phyloP scores from a whole-genome alignment of 1,140 invertebrate genomes.

The Lucilia sericata region DNA sequence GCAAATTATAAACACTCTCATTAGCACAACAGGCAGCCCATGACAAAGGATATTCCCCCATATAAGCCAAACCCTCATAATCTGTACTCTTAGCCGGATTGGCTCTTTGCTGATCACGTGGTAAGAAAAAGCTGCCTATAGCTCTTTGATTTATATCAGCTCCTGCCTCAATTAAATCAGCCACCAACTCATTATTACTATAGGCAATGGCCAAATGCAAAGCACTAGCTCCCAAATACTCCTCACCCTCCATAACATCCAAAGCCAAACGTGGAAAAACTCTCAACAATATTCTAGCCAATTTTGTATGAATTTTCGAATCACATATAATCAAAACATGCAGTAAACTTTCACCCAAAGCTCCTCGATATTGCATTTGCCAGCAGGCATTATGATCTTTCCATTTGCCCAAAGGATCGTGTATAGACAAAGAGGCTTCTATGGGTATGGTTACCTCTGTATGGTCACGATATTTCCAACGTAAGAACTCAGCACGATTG shows the following conservation, averaged over 20 bases:
- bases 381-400: conserved; percentile 93
- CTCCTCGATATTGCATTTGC: conserved; percentile 96
- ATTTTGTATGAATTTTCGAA: conserved; percentile 76
- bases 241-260: conserved; percentile 96
- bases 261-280: conserved; percentile 91
- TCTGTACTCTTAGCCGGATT: conserved; percentile 84
- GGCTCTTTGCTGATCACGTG: conserved; percentile 87
- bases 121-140: conserved; percentile 92
- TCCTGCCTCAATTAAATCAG: conserved; percentile 89
- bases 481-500: conserved; percentile 89
- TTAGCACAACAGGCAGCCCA: conserved; percentile 98
- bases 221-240: conserved; percentile 95
- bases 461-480: conserved; percentile 92
- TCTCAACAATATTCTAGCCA: conserved; percentile 90
- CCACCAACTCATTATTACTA: conserved; percentile 94
- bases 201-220: conserved; percentile 97
- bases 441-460: conserved; percentile 85
- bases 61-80: conserved; percentile 94
- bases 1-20: conserved; percentile 96
- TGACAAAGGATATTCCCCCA: conserved; percentile 95
- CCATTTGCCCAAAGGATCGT: conserved; percentile 88
- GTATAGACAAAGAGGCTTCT: conserved; percentile 81
- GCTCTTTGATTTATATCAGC: conserved; percentile 93
- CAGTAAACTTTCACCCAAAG: conserved; percentile 92
- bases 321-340: conserved; percentile 97